Base-by-base conservation (phyloP, 2,113 vertebrate genomes). In the Myotis yumanensis region DNA sequence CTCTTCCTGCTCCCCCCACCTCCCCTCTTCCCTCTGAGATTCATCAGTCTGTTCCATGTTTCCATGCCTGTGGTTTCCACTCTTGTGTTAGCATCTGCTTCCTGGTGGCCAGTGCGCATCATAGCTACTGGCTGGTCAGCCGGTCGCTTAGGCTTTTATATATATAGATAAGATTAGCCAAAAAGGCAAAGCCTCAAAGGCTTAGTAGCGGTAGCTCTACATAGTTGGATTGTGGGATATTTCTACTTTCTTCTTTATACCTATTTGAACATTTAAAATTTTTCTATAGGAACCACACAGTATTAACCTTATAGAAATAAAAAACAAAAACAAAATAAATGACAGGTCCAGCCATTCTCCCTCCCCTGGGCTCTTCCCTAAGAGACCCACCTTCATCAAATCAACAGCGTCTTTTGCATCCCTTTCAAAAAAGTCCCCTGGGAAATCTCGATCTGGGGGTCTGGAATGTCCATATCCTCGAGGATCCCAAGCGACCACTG, bases 341-440 rank as follows among this genome's bases (percentile, higher is more conserved):
- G 84, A 59, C 32, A 46, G 35, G 43, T 9, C 79, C 52, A 52
- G 71, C 28, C 37, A 25, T 28, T 32, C 37, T 43, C 43, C 20
- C 17, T 46, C 9, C 46, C 37, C n/a, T 5, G 20, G 15, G 11
- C 1, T 46, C 30, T 35, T 52, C n/a, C 22, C 52, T n/a, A 7
- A 51, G 2, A 84, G 4, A 76, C 91, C 95, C 95, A 99, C 99
- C 98, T 99, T 98, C 99, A 99, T 99, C 94, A 99, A 97, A 95
- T 99, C 99, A 93, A 99, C 97, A 14, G 98, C 99, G 52, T 99
- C 99, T 96, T 98, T 98, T 32, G 99, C 99, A 95, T 99, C 99
- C 89, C 99, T 98, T 96, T 99, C 99, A 96, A 98, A 99, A 96
- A 99, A 99, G 94, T 99, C 98, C 5, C 85, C n/a, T 32, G 99